These are phyloP conservation scores for Baccha elongata DNA, from an alignment of 2,888 invertebrate genomes.

Conservation along the genomic window DNA sequence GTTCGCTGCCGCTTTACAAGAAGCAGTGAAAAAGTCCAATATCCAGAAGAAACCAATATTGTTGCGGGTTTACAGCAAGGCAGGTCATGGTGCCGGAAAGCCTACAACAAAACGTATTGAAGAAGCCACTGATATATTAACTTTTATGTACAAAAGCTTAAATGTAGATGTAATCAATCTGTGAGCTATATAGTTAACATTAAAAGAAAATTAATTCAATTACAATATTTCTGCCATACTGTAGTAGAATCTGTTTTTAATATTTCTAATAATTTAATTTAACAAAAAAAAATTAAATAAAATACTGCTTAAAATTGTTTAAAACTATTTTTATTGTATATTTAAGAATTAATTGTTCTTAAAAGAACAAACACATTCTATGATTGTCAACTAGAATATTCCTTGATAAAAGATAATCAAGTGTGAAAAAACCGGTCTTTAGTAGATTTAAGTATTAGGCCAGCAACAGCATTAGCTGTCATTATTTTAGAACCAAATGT, in stretches of 20 bases:
- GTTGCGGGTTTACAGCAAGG: slow-evolving; percentile 95
- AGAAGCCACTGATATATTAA: slow-evolving; percentile 94
- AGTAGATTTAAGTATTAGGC: no score
- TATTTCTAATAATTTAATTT: slow-evolving; percentile 34
- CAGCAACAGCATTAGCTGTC: no score
- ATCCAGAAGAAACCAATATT: slow-evolving; percentile 93
- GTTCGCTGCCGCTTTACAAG: slow-evolving; percentile 95
- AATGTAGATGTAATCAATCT: slow-evolving; percentile 79
- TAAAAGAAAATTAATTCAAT: slow-evolving; percentile 30
- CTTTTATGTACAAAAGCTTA: slow-evolving; percentile 81
- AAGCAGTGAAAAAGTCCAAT: slow-evolving; percentile 85
- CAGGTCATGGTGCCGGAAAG: slow-evolving; percentile 98
- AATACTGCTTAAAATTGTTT: no score
- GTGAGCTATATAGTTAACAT: slow-evolving; percentile 71
- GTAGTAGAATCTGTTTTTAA: slow-evolving; percentile 34
- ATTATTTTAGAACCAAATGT: no score
- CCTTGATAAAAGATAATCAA: no score
- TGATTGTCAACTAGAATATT: no score
- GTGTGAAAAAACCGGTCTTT: no score
- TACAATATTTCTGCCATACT: slow-evolving; percentile 65
- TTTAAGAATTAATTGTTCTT: no score
- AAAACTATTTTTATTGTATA: no score
- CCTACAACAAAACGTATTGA: slow-evolving; percentile 98
- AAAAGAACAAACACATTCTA: no score
- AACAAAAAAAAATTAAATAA: slow-evolving; percentile 15